A percentile compares a stretch with the other conserved stretches of the same genome.
Conservation (phyloP, 2,797 vertebrate genomes). For the Mareca penelope region DNA sequence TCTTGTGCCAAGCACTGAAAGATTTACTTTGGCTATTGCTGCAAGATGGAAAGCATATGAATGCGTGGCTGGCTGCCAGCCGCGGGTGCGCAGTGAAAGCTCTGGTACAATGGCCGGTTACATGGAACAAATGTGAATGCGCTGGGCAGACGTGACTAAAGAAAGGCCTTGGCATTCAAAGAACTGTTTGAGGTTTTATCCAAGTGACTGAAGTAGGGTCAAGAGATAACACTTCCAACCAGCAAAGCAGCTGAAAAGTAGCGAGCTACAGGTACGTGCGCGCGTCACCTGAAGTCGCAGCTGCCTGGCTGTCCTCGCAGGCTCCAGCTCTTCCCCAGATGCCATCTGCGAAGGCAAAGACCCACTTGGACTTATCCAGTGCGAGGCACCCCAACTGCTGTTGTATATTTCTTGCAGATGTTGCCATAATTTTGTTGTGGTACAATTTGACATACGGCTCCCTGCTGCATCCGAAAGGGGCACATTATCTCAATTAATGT, state of each 20-base stretch:
- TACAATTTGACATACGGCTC: slow-evolving; percentile 64
- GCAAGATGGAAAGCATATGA: slow-evolving; percentile 48
- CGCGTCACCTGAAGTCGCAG: rapidly evolving
- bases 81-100: slow-evolving; percentile 33
- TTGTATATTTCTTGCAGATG: slow-evolving; percentile 42
- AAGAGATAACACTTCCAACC: neutral
- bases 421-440: slow-evolving; percentile 62
- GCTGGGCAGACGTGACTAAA: neutral
- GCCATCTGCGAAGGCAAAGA: neutral
- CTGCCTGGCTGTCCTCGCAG: neutral
- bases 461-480: slow-evolving; percentile 70
- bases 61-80: slow-evolving; percentile 56
- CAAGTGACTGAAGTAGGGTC: neutral
- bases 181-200: neutral
- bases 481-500: slow-evolving; percentile 80
- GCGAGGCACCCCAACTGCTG: neutral
- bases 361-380: neutral
- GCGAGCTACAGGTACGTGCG: neutral
- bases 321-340: rapidly evolving
- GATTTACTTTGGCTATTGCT: slow-evolving; percentile 53
- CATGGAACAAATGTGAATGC: slow-evolving; percentile 20
- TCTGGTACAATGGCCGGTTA: slow-evolving; percentile 12
- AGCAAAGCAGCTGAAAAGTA: neutral
- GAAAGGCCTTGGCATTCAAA: neutral
- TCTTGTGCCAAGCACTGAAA: slow-evolving; percentile 56